Percentiles rank a stretch among this genome's conserved stretches.
Evolutionary conservation across 2,797 vertebrate species (phyloP).

Genomic region (Mionectes olivaceus): DNA sequence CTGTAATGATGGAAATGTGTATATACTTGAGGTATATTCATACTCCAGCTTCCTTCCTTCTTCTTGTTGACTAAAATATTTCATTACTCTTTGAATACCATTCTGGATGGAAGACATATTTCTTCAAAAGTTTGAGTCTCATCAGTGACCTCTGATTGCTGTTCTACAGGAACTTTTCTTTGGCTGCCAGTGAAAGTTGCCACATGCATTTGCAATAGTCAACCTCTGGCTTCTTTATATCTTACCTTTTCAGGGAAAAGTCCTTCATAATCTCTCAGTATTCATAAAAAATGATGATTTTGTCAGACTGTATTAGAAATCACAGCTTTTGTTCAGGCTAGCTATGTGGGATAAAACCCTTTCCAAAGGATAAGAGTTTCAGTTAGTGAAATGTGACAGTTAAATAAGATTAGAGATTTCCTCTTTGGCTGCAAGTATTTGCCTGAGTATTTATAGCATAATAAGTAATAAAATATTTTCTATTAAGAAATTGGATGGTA

Average conservation of each 20-base stretch:
- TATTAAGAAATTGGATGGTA: background rate
- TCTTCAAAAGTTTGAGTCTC: background rate
- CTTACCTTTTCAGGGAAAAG: background rate
- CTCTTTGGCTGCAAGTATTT: background rate
- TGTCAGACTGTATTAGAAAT: constrained; percentile 23
- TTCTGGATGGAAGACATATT: background rate
- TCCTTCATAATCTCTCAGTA: background rate
- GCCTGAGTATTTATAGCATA: background rate
- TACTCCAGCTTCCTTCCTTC: background rate
- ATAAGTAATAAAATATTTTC: background rate
- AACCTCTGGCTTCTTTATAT: background rate
- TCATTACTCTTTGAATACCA: background rate
- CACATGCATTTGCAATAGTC: background rate
- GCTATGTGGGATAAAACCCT: background rate
- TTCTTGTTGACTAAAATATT: constrained; percentile 17
- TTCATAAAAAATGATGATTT: background rate
- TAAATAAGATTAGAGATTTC: background rate
- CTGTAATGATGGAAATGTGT: constrained; percentile 25
- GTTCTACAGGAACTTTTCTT: background rate
- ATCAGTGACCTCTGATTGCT: background rate
- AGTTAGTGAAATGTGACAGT: background rate
- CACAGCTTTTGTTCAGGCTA: constrained; percentile 41
- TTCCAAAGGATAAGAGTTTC: background rate
- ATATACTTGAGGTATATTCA: background rate
- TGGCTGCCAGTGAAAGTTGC: background rate